phyloP scores from a whole-genome alignment of 2,113 vertebrate genomes.

The Synodontis membranacea region DNA sequence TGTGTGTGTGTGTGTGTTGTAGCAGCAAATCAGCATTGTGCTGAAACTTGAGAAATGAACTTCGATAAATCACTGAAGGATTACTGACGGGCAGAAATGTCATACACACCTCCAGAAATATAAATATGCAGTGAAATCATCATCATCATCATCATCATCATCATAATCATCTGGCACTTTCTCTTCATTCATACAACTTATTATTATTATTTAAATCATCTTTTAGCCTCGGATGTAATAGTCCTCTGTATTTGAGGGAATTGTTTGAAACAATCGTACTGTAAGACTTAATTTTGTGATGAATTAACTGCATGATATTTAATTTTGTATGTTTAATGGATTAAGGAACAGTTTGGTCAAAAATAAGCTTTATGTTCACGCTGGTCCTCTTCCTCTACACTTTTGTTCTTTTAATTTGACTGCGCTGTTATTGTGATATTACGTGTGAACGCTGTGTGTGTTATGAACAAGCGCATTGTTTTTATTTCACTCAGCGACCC shows the following conservation, averaged over 20 bases:
- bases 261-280: not conserved
- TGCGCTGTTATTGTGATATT: not conserved
- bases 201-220: not conserved
- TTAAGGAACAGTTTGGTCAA: not conserved
- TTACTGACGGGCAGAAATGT: too few species aligned
- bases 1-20: constrained; percentile 44
- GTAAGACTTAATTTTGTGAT: too few species aligned
- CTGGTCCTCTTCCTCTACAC: not conserved
- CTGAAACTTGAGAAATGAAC: constrained; percentile 70
- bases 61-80: constrained; percentile 56
- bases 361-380: not conserved
- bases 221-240: not conserved
- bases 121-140: not conserved
- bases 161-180: constrained; percentile 63
- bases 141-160: too few species aligned
- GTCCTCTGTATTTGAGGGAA: not conserved
- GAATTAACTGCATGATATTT: too few species aligned
- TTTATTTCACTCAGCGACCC: too few species aligned
- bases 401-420: too few species aligned
- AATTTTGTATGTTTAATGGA: too few species aligned
- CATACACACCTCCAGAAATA: not conserved
- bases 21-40: constrained; percentile 77
- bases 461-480: too few species aligned
- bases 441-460: not conserved
- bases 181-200: constrained; percentile 56